Percentiles rank a stretch among this genome's conserved stretches.
Evolutionary conservation across 2,888 invertebrate species (phyloP).

Genomic region (Tribolium freemani): DNA sequence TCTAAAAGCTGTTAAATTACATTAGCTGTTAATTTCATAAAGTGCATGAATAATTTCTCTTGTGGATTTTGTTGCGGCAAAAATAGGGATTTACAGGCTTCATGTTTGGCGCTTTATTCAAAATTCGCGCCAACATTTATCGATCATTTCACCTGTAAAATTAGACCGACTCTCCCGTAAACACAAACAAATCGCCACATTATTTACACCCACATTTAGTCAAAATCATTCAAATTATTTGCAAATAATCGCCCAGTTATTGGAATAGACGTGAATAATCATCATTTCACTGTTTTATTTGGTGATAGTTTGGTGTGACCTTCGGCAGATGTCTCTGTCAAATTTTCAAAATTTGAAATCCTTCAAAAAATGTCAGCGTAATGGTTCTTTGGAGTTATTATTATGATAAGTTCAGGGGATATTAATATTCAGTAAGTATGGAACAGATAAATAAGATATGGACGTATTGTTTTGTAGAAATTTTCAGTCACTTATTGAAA

Average conservation of each 20-base stretch:
- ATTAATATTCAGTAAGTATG: conserved; percentile 17
- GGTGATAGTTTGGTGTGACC: too few species aligned
- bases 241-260: conserved; percentile 17
- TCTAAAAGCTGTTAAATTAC: too few species aligned
- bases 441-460: too few species aligned
- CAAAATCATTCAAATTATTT: conserved; percentile 34
- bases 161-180: neutral
- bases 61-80: neutral
- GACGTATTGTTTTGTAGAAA: conserved; percentile 40
- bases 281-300: conserved; percentile 13
- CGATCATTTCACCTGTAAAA: conserved; percentile 5
- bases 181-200: conserved; percentile 28
- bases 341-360: conserved; percentile 18
- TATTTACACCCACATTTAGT: conserved; percentile 27
- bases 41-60: too few species aligned
- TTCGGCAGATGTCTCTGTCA: too few species aligned
- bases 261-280: conserved; percentile 11
- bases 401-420: conserved; percentile 31
- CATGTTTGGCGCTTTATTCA: conserved; percentile 6
- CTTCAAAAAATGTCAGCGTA: conserved; percentile 7
- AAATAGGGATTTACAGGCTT: neutral
- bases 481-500: conserved; percentile 50
- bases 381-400: conserved; percentile 6
- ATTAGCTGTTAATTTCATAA: too few species aligned
- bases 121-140: conserved; percentile 28